Evolutionary conservation across 2,888 invertebrate genomes (phyloP).

Genomic region (Elmis aenea): DNA sequence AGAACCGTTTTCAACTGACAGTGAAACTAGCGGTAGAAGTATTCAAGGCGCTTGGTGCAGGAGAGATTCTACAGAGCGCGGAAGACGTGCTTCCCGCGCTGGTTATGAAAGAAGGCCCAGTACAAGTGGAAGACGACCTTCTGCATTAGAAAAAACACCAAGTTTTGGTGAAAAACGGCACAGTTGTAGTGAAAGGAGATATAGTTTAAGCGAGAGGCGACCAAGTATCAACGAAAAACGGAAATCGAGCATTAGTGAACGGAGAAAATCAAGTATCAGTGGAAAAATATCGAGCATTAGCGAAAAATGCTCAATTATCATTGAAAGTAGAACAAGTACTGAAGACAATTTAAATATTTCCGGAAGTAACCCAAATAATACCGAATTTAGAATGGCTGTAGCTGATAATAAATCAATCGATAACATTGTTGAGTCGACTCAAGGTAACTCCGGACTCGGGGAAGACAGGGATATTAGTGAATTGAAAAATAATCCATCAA

Average conservation of each 20-base stretch:
- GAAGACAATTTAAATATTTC: slow-evolving; percentile 6
- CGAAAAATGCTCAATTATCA: slow-evolving; percentile 10
- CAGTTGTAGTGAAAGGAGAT: too few species aligned
- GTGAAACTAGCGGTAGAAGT: slow-evolving; percentile 56
- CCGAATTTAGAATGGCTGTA: slow-evolving; percentile 15
- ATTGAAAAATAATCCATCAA: too few species aligned
- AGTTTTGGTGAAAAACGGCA: too few species aligned
- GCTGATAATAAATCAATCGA: too few species aligned
- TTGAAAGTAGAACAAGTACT: slow-evolving; percentile 13
- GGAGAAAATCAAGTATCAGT: slow-evolving; percentile 17
- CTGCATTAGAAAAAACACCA: too few species aligned
- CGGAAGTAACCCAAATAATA: slow-evolving; percentile 9
- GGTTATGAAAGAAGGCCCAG: slow-evolving; percentile 11
- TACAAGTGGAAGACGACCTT: slow-evolving; percentile 15
- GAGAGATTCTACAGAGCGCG: slow-evolving; percentile 10
- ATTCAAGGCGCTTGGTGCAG: slow-evolving; percentile 33
- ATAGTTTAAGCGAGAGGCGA: too few species aligned
- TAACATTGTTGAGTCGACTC: too few species aligned
- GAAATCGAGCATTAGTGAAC: too few species aligned
- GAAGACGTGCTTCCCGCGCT: too few species aligned
- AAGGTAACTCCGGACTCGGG: too few species aligned
- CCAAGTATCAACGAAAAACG: too few species aligned
- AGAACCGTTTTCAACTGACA: slow-evolving; percentile 79
- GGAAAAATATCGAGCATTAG: slow-evolving; percentile 14
- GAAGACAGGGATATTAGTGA: too few species aligned